Percentiles rank a stretch among this genome's conserved stretches.
phyloP scores from a whole-genome alignment of 2,888 invertebrate genomes.

The Autographa pulchrina region DNA sequence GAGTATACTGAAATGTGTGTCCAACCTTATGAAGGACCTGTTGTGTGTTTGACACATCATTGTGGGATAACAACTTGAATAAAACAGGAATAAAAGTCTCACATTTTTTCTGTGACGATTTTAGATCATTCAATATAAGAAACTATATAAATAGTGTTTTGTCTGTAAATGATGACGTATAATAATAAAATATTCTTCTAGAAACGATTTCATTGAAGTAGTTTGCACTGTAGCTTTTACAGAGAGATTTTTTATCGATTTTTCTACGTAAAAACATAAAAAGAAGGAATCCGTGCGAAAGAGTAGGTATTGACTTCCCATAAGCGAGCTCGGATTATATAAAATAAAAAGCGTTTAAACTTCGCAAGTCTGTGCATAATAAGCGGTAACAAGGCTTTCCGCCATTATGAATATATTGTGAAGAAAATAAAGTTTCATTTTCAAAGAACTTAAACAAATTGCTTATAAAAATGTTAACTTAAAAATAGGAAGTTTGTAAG shows the following conservation, averaged over 20 bases:
- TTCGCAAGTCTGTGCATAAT: neutral
- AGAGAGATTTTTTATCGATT: neutral
- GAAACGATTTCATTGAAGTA: neutral
- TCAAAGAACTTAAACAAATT: neutral
- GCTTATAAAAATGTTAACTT: neutral
- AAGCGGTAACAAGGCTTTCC: neutral
- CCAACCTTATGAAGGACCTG: too few relatives aligned
- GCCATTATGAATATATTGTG: slow-evolving; percentile 2
- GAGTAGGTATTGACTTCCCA: neutral
- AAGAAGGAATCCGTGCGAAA: neutral
- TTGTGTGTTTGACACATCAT: too few relatives aligned
- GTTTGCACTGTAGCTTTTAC: neutral
- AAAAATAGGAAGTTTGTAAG: too few relatives aligned
- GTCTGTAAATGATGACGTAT: too few relatives aligned
- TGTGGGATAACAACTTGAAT: too few relatives aligned
- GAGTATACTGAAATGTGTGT: neutral
- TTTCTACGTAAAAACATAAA: neutral
- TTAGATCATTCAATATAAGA: too few relatives aligned
- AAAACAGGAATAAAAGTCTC: too few relatives aligned
- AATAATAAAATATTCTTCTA: too few relatives aligned
- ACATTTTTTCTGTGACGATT: too few relatives aligned
- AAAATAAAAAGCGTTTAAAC: slow-evolving; percentile 1
- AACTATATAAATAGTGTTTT: too few relatives aligned
- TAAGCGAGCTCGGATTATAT: neutral
- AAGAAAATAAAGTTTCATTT: neutral